phyloP scores from a whole-genome alignment of 2,113 vertebrate genomes.

The Pseudopipra pipra region DNA sequence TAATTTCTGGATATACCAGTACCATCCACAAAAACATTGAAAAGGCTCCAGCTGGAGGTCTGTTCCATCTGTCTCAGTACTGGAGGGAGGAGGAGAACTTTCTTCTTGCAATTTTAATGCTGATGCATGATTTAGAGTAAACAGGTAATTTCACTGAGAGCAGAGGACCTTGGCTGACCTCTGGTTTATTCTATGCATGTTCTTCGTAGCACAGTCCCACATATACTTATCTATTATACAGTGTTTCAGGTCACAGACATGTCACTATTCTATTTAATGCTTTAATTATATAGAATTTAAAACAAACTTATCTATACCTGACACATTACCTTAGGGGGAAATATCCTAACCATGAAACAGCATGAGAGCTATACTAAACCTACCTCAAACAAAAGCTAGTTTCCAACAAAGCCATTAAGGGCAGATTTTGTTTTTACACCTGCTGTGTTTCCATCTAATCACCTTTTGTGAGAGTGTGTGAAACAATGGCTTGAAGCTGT shows the following conservation, averaged over 20 bases:
- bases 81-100: constrained; percentile 8
- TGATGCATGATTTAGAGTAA: constrained; percentile 44
- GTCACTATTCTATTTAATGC: constrained; percentile 50
- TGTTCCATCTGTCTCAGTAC: constrained; percentile 55
- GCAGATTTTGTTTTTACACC: constrained; percentile 29
- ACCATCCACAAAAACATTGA: constrained; percentile 41
- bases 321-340: constrained; percentile 22
- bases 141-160: not conserved
- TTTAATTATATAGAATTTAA: constrained; percentile 48
- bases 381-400: constrained; percentile 35
- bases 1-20: constrained; percentile 56
- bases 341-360: not conserved
- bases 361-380: not conserved
- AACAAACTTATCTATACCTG: constrained; percentile 49
- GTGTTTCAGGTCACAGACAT: constrained; percentile 14
- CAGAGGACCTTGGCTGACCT: constrained; percentile 47
- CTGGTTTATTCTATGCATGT: not conserved
- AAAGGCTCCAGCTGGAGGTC: constrained; percentile 39
- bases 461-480: not conserved
- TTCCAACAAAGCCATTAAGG: constrained; percentile 2
- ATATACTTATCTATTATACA: not conserved
- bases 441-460: constrained; percentile 18
- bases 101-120: constrained; percentile 34
- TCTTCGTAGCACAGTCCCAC: not conserved
- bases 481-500: constrained; percentile 25